A percentile compares a stretch with the other conserved stretches of the same genome.
Conservation (phyloP, 2,888 invertebrate genomes). For the Himalopsyche japonica region DNA sequence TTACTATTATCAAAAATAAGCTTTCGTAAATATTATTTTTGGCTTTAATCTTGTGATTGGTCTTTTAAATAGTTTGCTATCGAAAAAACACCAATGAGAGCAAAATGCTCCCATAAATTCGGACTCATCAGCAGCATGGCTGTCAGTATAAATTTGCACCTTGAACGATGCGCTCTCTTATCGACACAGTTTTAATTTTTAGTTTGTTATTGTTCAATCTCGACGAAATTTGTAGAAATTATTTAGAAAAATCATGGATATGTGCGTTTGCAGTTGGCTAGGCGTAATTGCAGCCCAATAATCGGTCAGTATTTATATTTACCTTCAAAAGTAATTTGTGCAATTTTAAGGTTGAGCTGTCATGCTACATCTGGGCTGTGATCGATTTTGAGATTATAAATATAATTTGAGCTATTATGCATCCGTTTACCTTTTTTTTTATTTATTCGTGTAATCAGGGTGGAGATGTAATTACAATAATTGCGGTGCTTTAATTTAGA, state of each 20-base stretch:
- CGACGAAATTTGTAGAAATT: constrained; percentile 44
- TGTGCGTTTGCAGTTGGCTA: constrained; percentile 56
- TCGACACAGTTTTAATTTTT: constrained; percentile 68
- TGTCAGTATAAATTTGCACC: constrained; percentile 97
- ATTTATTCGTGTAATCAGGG: background rate
- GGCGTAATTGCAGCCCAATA: background rate
- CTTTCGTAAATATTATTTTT: background rate
- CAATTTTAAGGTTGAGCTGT: constrained; percentile 1
- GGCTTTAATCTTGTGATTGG: background rate
- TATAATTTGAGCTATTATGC: background rate
- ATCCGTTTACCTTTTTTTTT: background rate
- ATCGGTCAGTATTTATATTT: background rate
- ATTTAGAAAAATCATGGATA: constrained; percentile 59
- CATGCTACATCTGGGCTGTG: constrained; percentile 1
- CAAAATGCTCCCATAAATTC: constrained; percentile 76
- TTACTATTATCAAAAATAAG: background rate
- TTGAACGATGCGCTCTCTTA: constrained; percentile 82
- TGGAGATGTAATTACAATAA: background rate
- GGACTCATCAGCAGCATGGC: constrained; percentile 88
- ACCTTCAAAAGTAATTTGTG: background rate
- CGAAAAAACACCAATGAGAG: constrained; percentile 64
- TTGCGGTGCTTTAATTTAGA: background rate
- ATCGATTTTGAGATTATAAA: background rate
- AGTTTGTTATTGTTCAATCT: constrained; percentile 29
- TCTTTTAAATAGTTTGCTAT: background rate